Conservation (phyloP, 2,113 vertebrate species). For the Ramphastos sulfuratus region DNA sequence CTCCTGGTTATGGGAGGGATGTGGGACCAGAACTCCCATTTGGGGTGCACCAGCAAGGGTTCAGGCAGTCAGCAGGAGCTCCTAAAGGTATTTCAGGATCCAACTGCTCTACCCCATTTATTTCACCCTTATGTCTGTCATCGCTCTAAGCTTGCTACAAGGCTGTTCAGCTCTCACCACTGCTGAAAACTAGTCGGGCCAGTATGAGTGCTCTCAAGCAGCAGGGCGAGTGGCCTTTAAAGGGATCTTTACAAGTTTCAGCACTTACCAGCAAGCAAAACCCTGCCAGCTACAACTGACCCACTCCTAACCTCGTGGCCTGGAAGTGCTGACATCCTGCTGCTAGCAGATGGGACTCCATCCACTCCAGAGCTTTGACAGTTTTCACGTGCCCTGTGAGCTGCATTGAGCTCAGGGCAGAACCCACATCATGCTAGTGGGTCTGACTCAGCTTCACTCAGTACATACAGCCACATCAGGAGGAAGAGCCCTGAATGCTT, state of each 20-base stretch:
- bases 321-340: neutral
- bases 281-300: neutral
- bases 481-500: neutral
- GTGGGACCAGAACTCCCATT: neutral
- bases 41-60: neutral
- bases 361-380: neutral
- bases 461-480: fast-evolving
- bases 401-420: neutral
- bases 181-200: neutral
- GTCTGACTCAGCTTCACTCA: neutral
- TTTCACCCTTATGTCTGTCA: neutral
- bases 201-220: neutral
- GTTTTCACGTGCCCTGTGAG: neutral
- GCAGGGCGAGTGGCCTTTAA: neutral
- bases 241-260: neutral
- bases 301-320: neutral
- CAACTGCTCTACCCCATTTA: neutral
- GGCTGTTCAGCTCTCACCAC: neutral
- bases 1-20: neutral
- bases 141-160: neutral
- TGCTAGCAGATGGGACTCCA: neutral
- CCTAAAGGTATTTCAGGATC: neutral
- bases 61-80: neutral
- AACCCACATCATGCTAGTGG: neutral
- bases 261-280: neutral